phyloP scores from a whole-genome alignment of 1,140 invertebrate genomes.

The Melanaphis sacchari region DNA sequence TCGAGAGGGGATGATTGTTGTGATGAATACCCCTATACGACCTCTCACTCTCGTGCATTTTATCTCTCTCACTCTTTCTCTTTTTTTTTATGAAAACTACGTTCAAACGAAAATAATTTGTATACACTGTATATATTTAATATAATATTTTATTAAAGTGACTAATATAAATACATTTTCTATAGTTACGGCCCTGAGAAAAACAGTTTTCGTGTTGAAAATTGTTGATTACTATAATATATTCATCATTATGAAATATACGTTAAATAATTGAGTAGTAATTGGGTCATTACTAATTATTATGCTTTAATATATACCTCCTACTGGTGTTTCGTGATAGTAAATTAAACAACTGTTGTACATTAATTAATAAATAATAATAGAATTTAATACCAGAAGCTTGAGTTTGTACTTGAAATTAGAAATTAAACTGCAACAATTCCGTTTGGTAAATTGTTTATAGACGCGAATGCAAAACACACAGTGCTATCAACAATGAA shows the following conservation, averaged over 20 bases:
- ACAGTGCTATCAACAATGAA: neutral
- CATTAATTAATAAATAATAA: neutral
- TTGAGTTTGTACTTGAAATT: neutral
- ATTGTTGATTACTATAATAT: neutral
- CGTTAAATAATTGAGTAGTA: neutral
- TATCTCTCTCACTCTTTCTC: neutral
- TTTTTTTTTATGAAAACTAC: neutral
- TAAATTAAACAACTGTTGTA: neutral
- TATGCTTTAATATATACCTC: too few relatives aligned
- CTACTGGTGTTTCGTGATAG: neutral
- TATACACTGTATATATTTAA: neutral
- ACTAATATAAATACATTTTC: neutral
- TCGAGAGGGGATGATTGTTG: neutral
- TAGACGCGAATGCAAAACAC: neutral
- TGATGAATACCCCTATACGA: neutral
- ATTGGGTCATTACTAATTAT: neutral
- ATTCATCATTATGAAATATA: neutral
- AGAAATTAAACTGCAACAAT: neutral
- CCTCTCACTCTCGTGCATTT: neutral
- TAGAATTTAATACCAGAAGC: neutral
- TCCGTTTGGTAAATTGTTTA: neutral
- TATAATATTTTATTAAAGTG: neutral
- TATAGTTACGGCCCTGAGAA: neutral
- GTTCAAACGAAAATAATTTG: neutral
- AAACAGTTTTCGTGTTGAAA: neutral